Evolutionary conservation across 2,797 vertebrate genomes (phyloP).

Genomic region (Ptychobarbus kaznakovi): DNA sequence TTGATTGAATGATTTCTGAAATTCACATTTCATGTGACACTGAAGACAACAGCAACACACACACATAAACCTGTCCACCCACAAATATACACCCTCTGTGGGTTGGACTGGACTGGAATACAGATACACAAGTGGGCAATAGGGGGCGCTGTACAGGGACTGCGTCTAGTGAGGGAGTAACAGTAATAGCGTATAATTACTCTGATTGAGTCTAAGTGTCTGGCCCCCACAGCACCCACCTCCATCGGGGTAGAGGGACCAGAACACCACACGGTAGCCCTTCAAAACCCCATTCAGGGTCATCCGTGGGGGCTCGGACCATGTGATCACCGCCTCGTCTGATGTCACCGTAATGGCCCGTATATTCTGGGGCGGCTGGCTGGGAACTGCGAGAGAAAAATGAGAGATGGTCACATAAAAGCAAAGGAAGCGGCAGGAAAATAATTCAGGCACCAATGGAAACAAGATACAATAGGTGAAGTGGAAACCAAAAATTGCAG

Average conservation of each 20-base stretch:
- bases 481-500: constrained; percentile 47
- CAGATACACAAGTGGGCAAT: not conserved
- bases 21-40: not conserved
- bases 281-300: constrained; percentile 94
- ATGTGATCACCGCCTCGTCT: constrained; percentile 92
- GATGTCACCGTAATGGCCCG: constrained; percentile 95
- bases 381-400: constrained; percentile 83
- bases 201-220: constrained; percentile 47
- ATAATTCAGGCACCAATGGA: constrained; percentile 32
- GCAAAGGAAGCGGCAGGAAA: constrained; percentile 21
- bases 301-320: constrained; percentile 93
- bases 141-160: constrained; percentile 11
- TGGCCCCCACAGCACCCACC: constrained; percentile 76
- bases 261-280: constrained; percentile 94
- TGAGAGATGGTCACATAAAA: constrained; percentile 30
- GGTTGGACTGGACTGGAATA: constrained; percentile 23
- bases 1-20: not conserved
- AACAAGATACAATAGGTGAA: constrained; percentile 46
- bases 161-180: constrained; percentile 21
- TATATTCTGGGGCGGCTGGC: constrained; percentile 94
- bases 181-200: constrained; percentile 56
- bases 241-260: constrained; percentile 94
- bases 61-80: constrained; percentile 26
- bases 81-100: constrained; percentile 37
- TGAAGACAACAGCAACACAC: not conserved